A percentile compares a stretch with the other conserved stretches of the same genome.
phyloP scores from a whole-genome alignment of 2,113 vertebrate genomes.

The Paradoxurus hermaphroditus region DNA sequence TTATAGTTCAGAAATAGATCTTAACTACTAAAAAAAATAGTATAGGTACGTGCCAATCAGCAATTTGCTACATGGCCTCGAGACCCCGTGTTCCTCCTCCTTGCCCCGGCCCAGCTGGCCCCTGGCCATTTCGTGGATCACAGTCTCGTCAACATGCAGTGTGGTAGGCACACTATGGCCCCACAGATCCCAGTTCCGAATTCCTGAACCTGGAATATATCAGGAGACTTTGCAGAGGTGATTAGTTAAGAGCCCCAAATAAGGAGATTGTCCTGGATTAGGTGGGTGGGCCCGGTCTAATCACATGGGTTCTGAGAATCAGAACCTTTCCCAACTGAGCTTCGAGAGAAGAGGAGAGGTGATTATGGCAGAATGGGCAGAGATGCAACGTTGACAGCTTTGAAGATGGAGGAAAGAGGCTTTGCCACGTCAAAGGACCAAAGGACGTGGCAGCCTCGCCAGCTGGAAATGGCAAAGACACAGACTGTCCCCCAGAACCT shows the following conservation, averaged over 20 bases:
- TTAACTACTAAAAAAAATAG: not conserved
- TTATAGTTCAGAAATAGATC: not conserved
- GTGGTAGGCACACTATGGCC: not conserved
- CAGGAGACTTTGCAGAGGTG: not conserved
- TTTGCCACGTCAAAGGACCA: not conserved
- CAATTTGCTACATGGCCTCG: not conserved
- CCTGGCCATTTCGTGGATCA: not conserved
- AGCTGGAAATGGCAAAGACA: not conserved
- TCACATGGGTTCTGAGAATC: not conserved
- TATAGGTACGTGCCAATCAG: not conserved
- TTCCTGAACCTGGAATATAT: not conserved
- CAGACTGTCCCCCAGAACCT: not conserved
- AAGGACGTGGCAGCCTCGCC: not conserved
- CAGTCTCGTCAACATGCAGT: not conserved
- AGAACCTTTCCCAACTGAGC: not conserved
- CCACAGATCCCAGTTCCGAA: not conserved
- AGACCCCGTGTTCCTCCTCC: not conserved
- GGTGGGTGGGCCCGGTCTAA: not conserved
- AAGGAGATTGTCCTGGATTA: not conserved
- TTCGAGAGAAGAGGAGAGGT: not conserved
- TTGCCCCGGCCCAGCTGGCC: not conserved
- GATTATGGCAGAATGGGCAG: not conserved
- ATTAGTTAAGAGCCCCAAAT: not conserved
- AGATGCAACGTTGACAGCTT: not conserved
- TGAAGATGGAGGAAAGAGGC: not conserved